A percentile compares a stretch with the other conserved stretches of the same genome.
These are phyloP conservation scores for Anagyrus pseudococci DNA, from an alignment of 2,888 invertebrate species.

Conservation along the genomic window DNA sequence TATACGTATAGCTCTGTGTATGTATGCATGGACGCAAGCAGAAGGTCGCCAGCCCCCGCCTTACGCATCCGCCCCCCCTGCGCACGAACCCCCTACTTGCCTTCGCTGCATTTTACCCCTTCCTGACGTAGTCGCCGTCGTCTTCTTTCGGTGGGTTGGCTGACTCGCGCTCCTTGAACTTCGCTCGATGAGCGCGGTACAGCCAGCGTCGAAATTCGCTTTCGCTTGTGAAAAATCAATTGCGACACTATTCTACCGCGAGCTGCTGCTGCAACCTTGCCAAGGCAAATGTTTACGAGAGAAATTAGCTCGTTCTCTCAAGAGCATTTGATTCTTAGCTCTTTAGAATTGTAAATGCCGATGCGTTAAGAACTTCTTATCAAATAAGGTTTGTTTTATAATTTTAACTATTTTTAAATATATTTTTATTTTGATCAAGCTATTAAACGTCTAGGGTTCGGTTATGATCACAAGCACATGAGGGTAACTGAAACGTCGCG, in stretches of 20 bases:
- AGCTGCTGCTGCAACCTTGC: neutral
- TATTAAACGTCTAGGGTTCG: too few relatives aligned
- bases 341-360: too few relatives aligned
- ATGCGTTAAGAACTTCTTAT: too few relatives aligned
- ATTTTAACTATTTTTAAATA: too few relatives aligned
- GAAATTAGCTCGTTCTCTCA: neutral
- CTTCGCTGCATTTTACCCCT: constrained; percentile 3
- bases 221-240: neutral
- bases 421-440: too few relatives aligned
- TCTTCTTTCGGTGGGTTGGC: neutral
- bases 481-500: too few relatives aligned
- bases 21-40: constrained; percentile 10
- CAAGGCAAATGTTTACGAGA: neutral
- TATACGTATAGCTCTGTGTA: constrained; percentile 26
- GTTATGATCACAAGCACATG: too few relatives aligned
- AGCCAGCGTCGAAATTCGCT: neutral
- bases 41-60: neutral
- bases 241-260: too few relatives aligned
- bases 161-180: neutral
- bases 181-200: neutral
- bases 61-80: constrained; percentile 15
- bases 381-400: too few relatives aligned
- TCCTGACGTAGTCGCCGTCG: neutral
- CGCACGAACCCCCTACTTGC: neutral
- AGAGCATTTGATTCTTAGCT: too few relatives aligned